Evolutionary conservation across 2,797 vertebrate genomes (phyloP), one percentile per base, ranked within the genome.

Genomic region (Crax fasciolata): DNA sequence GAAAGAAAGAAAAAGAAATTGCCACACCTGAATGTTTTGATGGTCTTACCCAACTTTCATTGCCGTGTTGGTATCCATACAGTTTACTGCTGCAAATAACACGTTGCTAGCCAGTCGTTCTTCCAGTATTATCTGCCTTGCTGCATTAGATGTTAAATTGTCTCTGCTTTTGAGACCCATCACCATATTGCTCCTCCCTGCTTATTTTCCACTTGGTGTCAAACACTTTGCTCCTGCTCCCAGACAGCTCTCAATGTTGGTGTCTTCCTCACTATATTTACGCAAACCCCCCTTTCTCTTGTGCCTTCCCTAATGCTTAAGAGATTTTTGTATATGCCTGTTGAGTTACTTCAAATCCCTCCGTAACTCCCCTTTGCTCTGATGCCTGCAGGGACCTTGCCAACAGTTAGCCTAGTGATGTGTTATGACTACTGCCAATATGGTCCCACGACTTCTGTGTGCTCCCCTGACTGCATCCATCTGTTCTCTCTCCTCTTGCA

Each of bases 401-500:
- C 1, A 0, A 14, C 83, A 41, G 70, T 43, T 25, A 44, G 77
- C 62, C 85, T 65, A 72, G 83, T 89, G 83, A 92, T 65, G 67
- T 55, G 83, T 11, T 90, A 15, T 93, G 90, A 84, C 90, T 61
- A 3, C 48, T 27, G 67, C 74, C 93, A 95, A 39, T 74, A 94
- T 81, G 94, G 91, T 90, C 73, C 73, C 70, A 39, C 6, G 0
- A 25, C 54, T 87, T 71, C 35, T 0, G 0, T 43, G 81, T 0
- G 0, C 68, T 87, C 28, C 30, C 79, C 35, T 74, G 61, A 58
- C 79, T 75, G 75, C 58, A 39, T 70, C 94, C 95, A 94, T 94
- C 94, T 94, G 93, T 62, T 90, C 79, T 51, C 51, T 75, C 65
- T 83, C 44, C 72, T 61, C 70, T 14, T 12, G 38, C 2, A 0